Evolutionary conservation across 2,113 vertebrate genomes (phyloP), one percentile per base, ranked within the genome.

Genomic region (Plestiodon gilberti): DNA sequence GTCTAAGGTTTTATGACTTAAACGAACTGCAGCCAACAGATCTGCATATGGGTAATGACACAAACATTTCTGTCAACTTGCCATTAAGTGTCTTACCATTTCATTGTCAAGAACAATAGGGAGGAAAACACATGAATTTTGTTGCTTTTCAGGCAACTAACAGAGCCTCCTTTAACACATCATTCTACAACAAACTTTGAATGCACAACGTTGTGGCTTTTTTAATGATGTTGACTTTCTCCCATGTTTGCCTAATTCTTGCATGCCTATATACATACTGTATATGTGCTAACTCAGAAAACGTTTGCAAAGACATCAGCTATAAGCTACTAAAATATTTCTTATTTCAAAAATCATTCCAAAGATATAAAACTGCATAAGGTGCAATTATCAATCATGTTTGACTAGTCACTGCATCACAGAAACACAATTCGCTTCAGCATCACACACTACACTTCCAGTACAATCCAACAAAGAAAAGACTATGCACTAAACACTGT

Each of bases 61-160:
- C 92, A 93, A 92, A 94, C 94, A 93, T 90, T 93, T 94, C 90
- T 3, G 91, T 88, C 92, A 94, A 90, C 90, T 88, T 83, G 76
- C 88, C 87, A 88, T 94, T 93, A 92, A 48, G 83, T 84, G 90
- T 93, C 85, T 78, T 93, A 91, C 92, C 89, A 87, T 93, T 92
- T 94, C 88, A 88, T 88, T 89, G 90, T 74, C 64, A 79, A 90
- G 88, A 87, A 95, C 92, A 90, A 94, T 93, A 90, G 22, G 7
- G 43, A 18, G 33, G 94, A 91, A 88, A 94, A 94, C 82, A 89
- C 88, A 89, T 61, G 83, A 92, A 93, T 87, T 88, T 82, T 88
- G 82, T 55, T 78, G 91, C 91, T 94, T 90, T 43, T 93, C 88
- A 94, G 78, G 4, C 88, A 71, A 70, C 90, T 90, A 84, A 84